Evolutionary conservation across 1,140 invertebrate genomes (phyloP), one percentile per base, ranked within the genome.

Genomic region (Linepithema humile): DNA sequence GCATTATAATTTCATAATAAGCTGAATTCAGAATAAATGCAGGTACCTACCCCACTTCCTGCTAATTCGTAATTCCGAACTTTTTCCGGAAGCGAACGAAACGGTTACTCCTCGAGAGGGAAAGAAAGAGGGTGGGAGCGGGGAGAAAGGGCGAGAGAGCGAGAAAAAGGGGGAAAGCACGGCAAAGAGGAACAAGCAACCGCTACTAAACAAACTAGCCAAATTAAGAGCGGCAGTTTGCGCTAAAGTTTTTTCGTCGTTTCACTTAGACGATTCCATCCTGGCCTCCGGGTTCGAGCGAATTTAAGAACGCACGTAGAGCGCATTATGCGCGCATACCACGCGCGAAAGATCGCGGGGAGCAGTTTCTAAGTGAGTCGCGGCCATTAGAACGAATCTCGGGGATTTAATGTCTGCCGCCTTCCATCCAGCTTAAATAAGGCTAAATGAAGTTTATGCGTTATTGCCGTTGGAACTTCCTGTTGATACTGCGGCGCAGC

Each of bases 301-400:
- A 91, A 93, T 93, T 93, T 80, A 92, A 90, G 89, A 93, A 92
- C 90, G 88, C 90, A 88, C 91, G 86, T 90, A 88, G 15, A 15
- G 64, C 48, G 29, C 67, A 70, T 80, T 80, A 43, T 43, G 35
- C 48, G 83, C 88, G 88, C 77, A 80, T 69, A 82, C 78, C 82
- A n/a, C n/a, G 83, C 86, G 89, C 83, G 84, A 86, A 80, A 80
- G 87, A 90, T 85, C 87, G 73, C 84, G 82, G 89, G 91, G 91
- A 82, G 92, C 92, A 94, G 92, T 93, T 94, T 92, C 92, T 92
- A 92, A 94, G 91, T 90, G 92, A 93, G 93, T 94, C 93, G 92
- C 89, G 89, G 87, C 92, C 94, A 94, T 94, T 94, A 94, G 92
- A 93, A 94, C 92, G 92, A 94, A 94, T 94, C 93, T 94, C 91